Evolutionary conservation across 2,888 invertebrate species (phyloP).

Genomic region (Drosophila stalkeri): DNA sequence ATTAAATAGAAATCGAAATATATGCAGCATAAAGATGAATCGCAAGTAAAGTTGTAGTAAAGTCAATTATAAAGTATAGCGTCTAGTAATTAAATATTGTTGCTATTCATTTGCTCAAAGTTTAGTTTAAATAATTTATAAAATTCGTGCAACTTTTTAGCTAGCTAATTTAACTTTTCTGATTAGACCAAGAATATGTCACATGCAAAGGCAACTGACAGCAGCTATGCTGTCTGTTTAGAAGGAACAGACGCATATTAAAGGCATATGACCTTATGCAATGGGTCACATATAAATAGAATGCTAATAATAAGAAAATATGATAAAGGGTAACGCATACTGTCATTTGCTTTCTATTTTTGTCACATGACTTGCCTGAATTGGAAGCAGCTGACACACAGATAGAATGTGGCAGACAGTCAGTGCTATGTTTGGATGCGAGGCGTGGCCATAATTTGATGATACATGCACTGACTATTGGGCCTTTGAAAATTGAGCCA

Average conservation of each 20-base stretch:
- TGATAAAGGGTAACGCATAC: not conserved
- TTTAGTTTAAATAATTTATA: not conserved
- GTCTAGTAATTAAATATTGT: too few relatives aligned
- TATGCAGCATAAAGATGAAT: too few relatives aligned
- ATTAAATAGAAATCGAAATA: not conserved
- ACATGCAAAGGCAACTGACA: not conserved
- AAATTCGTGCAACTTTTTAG: not conserved
- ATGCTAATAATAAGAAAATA: too few relatives aligned
- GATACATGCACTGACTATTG: not conserved
- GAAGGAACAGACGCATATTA: not conserved
- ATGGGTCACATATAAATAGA: not conserved
- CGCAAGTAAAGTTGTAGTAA: too few relatives aligned
- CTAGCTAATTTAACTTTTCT: not conserved
- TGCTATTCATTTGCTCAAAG: not conserved
- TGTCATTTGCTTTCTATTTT: not conserved
- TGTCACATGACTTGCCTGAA: not conserved
- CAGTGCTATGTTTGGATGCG: conserved; percentile 26
- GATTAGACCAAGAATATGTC: not conserved
- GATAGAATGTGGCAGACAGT: conserved; percentile 25
- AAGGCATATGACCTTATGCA: not conserved
- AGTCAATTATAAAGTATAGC: too few relatives aligned
- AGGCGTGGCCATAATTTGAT: too few relatives aligned
- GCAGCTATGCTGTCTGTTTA: not conserved
- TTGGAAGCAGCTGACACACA: not conserved
- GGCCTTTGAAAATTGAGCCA: not conserved